These are phyloP conservation scores for Amphimallon solstitiale DNA, from an alignment of 2,888 invertebrate species.

Conservation along the genomic window DNA sequence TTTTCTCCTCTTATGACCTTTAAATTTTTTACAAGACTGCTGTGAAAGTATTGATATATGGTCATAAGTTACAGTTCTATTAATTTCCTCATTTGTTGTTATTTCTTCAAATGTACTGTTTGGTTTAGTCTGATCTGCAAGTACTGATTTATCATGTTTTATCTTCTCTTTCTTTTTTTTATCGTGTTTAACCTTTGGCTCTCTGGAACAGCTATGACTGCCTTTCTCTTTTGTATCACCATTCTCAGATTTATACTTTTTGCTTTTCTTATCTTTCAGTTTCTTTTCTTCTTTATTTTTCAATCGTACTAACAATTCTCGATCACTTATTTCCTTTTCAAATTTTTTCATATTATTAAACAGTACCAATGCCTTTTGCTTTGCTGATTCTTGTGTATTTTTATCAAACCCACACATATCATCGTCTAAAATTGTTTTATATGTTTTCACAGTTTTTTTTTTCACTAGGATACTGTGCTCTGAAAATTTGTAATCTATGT, in stretches of 20 bases:
- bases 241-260: constrained; percentile 5
- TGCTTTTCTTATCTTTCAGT: constrained; percentile 2
- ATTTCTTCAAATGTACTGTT: constrained; percentile 1
- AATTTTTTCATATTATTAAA: constrained; percentile 18
- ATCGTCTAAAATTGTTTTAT: background rate
- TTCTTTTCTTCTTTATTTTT: constrained; percentile 22
- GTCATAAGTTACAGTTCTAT: constrained; percentile 11
- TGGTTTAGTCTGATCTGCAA: background rate
- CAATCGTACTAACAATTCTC: background rate
- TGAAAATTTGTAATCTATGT: constrained; percentile 29
- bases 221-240: constrained; percentile 22
- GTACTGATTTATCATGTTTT: background rate
- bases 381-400: constrained; percentile 22
- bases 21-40: constrained; percentile 25
- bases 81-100: constrained; percentile 6
- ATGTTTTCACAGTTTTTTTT: constrained; percentile 16
- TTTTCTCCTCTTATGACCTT: constrained; percentile 27
- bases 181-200: constrained; percentile 6
- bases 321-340: constrained; percentile 19
- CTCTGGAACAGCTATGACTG: background rate
- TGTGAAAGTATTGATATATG: constrained; percentile 22
- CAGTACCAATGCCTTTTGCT: constrained; percentile 8
- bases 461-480: constrained; percentile 17
- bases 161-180: constrained; percentile 28
- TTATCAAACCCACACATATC: constrained; percentile 28